Conservation (phyloP, 2,113 vertebrate species). For the Mobula birostris region DNA sequence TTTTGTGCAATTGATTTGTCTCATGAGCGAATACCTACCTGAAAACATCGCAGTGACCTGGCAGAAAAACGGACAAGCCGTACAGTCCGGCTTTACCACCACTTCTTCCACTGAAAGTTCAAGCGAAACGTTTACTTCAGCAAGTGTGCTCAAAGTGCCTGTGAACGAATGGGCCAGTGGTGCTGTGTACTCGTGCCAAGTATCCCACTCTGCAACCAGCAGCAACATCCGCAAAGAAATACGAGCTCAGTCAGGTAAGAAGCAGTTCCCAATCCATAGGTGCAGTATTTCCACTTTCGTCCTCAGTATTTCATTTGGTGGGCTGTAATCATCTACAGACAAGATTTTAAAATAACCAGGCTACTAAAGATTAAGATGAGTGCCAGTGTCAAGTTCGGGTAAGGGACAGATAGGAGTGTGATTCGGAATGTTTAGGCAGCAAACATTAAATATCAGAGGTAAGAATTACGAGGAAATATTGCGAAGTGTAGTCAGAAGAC, state of each 20-base stretch:
- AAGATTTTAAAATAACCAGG: background rate
- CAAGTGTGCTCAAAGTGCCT: background rate
- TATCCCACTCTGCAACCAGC: background rate
- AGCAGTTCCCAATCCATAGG: background rate
- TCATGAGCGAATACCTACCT: background rate
- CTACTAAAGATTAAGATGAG: background rate
- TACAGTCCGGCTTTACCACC: background rate
- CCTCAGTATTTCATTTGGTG: background rate
- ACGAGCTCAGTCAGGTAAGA: background rate
- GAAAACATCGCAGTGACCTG: background rate
- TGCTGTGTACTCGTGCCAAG: background rate
- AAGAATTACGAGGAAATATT: too few relatives aligned
- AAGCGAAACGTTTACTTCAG: background rate
- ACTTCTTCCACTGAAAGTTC: background rate
- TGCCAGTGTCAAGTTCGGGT: rapidly evolving
- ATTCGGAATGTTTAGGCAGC: too few relatives aligned
- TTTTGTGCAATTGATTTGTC: background rate
- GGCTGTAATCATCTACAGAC: background rate
- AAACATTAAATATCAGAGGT: too few relatives aligned
- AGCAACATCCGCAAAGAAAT: background rate
- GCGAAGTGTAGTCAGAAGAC: too few relatives aligned
- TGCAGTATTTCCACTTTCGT: background rate
- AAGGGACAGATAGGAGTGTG: background rate
- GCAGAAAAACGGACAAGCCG: background rate
- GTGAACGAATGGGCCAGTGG: background rate